Evolutionary conservation across 2,113 vertebrate genomes (phyloP).

Genomic region (Caloenas nicobarica): DNA sequence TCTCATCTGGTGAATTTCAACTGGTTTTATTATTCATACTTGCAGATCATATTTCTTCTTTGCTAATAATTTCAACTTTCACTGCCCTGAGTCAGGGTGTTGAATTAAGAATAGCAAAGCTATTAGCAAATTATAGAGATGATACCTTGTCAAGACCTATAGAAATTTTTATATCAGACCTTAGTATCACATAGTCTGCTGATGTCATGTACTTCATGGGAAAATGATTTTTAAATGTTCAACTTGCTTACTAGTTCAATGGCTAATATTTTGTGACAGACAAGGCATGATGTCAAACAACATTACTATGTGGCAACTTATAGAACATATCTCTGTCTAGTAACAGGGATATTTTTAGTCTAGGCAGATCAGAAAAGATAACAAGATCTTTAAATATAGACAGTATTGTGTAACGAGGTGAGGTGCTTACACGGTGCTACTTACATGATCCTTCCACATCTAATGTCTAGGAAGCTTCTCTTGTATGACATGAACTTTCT

Average conservation of each 20-base stretch:
- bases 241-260: background rate
- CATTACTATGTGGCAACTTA: background rate
- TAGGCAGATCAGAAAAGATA: background rate
- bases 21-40: background rate
- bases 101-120: background rate
- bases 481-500: background rate
- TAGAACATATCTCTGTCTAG: background rate
- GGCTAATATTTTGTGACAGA: background rate
- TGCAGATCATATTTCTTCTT: background rate
- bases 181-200: background rate
- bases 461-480: background rate
- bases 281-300: background rate
- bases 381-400: background rate
- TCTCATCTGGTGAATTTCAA: background rate
- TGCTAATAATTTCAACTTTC: background rate
- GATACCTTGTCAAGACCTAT: background rate
- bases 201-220: background rate
- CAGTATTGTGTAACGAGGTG: fast-evolving
- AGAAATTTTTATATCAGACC: background rate
- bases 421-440: background rate
- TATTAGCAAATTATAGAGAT: background rate
- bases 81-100: background rate
- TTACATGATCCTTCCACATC: background rate
- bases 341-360: background rate
- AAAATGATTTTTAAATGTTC: background rate